Evolutionary conservation across 2,113 vertebrate genomes (phyloP).

Genomic region (Paralichthys olivaceus): DNA sequence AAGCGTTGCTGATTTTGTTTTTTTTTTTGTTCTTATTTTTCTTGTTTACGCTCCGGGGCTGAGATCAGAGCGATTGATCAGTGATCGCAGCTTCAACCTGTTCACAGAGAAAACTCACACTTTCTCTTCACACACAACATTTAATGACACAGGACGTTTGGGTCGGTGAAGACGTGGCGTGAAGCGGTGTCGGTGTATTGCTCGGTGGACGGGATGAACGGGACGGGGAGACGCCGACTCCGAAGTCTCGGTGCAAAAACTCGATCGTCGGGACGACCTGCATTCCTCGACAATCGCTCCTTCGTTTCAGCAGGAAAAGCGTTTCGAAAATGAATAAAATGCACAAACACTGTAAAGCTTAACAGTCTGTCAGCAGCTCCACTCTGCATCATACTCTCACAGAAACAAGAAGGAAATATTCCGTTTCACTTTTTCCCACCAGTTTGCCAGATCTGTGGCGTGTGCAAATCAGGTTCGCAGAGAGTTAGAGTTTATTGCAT

Average conservation of each 20-base stretch:
- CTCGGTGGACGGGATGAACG: slow-evolving; percentile 14
- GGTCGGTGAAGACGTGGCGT: slow-evolving; percentile 7
- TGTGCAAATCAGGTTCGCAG: slow-evolving; percentile 57
- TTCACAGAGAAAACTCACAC: slow-evolving; percentile 36
- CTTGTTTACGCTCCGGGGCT: not conserved
- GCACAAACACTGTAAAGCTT: slow-evolving; percentile 45
- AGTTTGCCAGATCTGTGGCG: slow-evolving; percentile 26
- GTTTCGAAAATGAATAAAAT: slow-evolving; percentile 6
- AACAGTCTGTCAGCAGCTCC: slow-evolving; percentile 70
- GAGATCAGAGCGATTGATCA: not conserved
- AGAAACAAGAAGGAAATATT: slow-evolving; percentile 10
- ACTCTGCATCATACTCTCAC: slow-evolving; percentile 15
- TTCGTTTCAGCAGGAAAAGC: slow-evolving; percentile 33
- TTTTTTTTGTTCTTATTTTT: not conserved
- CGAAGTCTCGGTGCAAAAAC: slow-evolving; percentile 40
- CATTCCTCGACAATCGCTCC: slow-evolving; percentile 54
- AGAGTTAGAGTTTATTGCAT: slow-evolving; percentile 79
- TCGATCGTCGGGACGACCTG: slow-evolving; percentile 51
- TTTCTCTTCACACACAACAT: slow-evolving; percentile 20
- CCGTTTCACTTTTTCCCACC: slow-evolving; percentile 42
- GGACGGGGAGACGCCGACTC: not conserved
- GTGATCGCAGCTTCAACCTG: not conserved
- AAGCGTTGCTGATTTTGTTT: not conserved
- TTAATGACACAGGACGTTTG: slow-evolving; percentile 34
- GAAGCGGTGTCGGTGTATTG: slow-evolving; percentile 46